These are phyloP conservation scores for Aldrovandia affinis DNA, from an alignment of 2,797 vertebrate genomes.

Conservation along the genomic window DNA sequence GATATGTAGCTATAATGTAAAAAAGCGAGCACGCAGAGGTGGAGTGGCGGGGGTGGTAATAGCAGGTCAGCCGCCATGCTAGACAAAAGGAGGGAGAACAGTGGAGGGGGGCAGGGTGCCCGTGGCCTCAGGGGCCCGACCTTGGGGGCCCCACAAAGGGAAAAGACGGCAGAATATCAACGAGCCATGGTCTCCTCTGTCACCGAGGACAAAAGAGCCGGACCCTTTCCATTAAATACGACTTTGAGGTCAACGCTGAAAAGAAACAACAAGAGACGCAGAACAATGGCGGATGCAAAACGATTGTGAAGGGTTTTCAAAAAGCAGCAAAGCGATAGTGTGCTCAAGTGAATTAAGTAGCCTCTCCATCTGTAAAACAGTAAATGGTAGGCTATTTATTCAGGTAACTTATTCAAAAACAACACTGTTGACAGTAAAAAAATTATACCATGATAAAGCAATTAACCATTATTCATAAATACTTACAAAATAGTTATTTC, in stretches of 20 bases:
- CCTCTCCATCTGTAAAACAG: too few species aligned
- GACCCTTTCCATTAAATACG: constrained; percentile 16
- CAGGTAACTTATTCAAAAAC: too few species aligned
- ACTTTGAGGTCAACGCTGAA: constrained; percentile 1
- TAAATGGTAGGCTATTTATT: too few species aligned
- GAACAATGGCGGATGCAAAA: background rate
- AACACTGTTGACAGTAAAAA: too few species aligned
- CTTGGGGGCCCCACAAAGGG: constrained; percentile 35
- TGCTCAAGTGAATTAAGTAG: background rate
- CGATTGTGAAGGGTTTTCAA: background rate
- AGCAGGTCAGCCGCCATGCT: constrained; percentile 46
- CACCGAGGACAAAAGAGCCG: constrained; percentile 22
- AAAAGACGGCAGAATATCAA: constrained; percentile 31
- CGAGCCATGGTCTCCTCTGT: constrained; percentile 33
- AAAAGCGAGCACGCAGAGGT: constrained; percentile 55
- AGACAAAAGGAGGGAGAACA: constrained; percentile 41
- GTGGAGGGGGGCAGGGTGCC: constrained; percentile 1
- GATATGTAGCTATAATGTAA: constrained; percentile 56
- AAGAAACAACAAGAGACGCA: background rate
- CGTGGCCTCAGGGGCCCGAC: background rate
- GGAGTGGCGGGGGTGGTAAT: constrained; percentile 51
- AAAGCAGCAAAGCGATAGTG: background rate
- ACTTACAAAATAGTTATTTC: background rate
- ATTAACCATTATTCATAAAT: background rate
- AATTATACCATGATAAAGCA: background rate